A percentile compares a stretch with the other conserved stretches of the same genome.
These are phyloP conservation scores for Dissostichus mawsoni DNA, from an alignment of 2,113 vertebrate genomes.

Conservation along the genomic window DNA sequence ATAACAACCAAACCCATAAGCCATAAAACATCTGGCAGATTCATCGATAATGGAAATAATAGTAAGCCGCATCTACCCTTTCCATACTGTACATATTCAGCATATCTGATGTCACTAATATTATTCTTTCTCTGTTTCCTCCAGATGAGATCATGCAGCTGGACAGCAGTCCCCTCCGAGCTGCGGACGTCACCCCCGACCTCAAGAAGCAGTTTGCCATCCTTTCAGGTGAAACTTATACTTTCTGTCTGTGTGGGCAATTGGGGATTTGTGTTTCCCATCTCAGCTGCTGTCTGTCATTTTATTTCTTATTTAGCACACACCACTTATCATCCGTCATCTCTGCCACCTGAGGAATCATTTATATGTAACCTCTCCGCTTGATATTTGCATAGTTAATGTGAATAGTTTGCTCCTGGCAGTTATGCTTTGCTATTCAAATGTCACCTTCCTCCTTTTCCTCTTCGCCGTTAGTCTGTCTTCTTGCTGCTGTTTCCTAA, in stretches of 20 bases:
- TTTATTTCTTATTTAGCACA: background rate
- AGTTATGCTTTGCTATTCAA: slow-evolving; percentile 66
- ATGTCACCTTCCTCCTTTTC: slow-evolving; percentile 46
- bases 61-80: no score
- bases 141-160: slow-evolving; percentile 99
- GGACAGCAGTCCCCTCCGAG: slow-evolving; percentile 90
- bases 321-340: background rate
- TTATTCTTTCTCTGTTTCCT: slow-evolving; percentile 41
- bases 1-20: no score
- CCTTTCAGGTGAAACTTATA: slow-evolving; percentile 89
- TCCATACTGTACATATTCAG: background rate
- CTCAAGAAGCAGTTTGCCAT: slow-evolving; percentile 95
- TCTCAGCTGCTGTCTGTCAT: background rate
- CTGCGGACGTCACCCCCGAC: slow-evolving; percentile 93
- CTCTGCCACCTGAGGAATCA: background rate
- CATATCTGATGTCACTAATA: slow-evolving; percentile 8
- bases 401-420: slow-evolving; percentile 9
- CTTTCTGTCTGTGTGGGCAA: slow-evolving; percentile 3
- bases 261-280: background rate
- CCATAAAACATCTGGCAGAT: no score
- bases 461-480: background rate
- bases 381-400: slow-evolving; percentile 33
- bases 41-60: no score
- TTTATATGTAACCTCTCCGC: background rate
- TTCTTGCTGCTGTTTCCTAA: background rate